These are phyloP conservation scores for Callosobruchus maculatus DNA, from an alignment of 2,888 invertebrate genomes.

Conservation along the genomic window DNA sequence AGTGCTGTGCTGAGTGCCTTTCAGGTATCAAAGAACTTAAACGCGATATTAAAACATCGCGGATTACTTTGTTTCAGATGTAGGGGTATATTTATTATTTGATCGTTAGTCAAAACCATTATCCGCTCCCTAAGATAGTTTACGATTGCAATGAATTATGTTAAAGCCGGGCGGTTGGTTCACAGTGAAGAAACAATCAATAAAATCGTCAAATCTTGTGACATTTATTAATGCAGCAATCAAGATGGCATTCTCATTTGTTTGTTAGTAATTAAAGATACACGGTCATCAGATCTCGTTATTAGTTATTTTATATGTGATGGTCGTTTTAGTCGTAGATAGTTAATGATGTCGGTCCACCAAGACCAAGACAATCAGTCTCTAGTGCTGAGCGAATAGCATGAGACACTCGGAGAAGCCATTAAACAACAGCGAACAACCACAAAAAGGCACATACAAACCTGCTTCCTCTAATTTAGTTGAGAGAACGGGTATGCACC, in stretches of 20 bases:
- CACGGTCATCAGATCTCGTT: conserved; percentile 25
- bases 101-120: not conserved
- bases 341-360: conserved; percentile 4
- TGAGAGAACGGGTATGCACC: not conserved
- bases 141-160: not conserved
- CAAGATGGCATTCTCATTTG: conserved; percentile 21
- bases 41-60: not conserved
- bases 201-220: conserved; percentile 1
- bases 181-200: not conserved
- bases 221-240: conserved; percentile 5
- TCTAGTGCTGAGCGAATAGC: conserved; percentile 16
- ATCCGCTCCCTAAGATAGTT: not conserved
- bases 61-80: not conserved
- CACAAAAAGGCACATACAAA: not conserved
- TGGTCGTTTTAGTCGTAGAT: conserved; percentile 22
- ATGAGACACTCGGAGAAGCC: not conserved
- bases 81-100: not conserved
- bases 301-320: conserved; percentile 41
- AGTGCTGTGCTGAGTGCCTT: no score
- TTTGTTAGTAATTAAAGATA: conserved; percentile 23
- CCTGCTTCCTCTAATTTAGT: not conserved
- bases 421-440: not conserved
- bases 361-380: conserved; percentile 34
- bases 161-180: not conserved
- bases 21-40: not conserved